phyloP scores from a whole-genome alignment of 2,113 vertebrate genomes.

The Lichenostomus cassidix region DNA sequence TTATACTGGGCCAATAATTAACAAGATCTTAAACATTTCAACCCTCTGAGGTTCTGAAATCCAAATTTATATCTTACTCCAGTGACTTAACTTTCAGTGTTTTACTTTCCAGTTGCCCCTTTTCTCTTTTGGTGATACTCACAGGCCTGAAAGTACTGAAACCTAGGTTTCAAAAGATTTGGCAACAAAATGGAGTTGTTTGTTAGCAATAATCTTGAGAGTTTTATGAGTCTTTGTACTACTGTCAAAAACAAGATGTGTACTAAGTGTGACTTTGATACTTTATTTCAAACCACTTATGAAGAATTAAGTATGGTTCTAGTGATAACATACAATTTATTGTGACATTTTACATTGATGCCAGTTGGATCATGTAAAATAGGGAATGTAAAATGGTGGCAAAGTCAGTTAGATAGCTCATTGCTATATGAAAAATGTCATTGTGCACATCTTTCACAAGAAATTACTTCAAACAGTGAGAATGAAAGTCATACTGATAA shows the following conservation, averaged over 20 bases:
- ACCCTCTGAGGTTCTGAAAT: background rate
- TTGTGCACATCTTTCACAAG: background rate
- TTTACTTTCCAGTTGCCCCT: background rate
- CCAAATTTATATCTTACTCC: background rate
- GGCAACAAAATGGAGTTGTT: background rate
- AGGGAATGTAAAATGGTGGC: background rate
- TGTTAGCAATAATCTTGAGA: background rate
- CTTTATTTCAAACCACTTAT: conserved; percentile 42
- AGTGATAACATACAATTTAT: conserved; percentile 15
- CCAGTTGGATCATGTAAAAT: background rate
- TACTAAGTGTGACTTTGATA: background rate
- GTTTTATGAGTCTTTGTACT: background rate
- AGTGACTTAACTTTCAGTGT: background rate
- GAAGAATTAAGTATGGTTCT: background rate
- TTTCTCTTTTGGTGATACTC: background rate
- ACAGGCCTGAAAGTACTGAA: background rate
- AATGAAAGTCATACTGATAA: background rate
- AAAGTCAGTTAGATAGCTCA: background rate
- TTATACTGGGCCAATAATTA: background rate
- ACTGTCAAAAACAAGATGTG: background rate
- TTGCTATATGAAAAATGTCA: background rate
- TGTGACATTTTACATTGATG: background rate
- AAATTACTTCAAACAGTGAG: background rate
- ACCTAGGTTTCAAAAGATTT: background rate
- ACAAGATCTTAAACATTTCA: background rate